Base-by-base conservation (phyloP, 2,797 vertebrate genomes). In the Peromyscus attwateri region DNA sequence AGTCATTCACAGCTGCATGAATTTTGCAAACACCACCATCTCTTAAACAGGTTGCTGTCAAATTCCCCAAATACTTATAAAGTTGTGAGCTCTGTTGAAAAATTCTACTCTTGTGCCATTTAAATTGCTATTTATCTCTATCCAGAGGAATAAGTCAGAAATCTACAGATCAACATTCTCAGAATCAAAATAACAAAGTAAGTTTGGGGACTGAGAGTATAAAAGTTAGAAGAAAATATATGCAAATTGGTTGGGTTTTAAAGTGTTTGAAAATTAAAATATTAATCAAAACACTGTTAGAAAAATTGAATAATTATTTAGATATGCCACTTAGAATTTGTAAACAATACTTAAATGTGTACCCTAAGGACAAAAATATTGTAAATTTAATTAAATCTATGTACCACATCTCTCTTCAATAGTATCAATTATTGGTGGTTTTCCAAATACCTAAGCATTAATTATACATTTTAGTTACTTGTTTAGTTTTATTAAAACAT, bases 61-160 rank as follows among this genome's bases (percentile, higher is more conserved):
- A 90, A 95, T 43, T 96, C 87, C 31, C 27, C 52, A 90, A 96
- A 94, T 93, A 92, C 91, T 95, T 95, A 75, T 60, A 88, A 95
- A 94, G 40, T 40, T 71, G 37, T 92, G 89, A 97, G 40, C 0
- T 76, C 90, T 82, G 43, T 84, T 84, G 80, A 52, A 88, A 94
- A 70, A 84, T 82, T 62, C 81, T 12, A 55, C 6, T 88, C 49
- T 21, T 62, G 21, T 34, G 21, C 4, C 68, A 81, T 70, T 93
- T 89, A 87, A 93, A 75, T 25, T 25, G 70, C 2, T 73, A 66
- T 3, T 73, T 62, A 90, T 66, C 68, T 68, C 23, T 34, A 68
- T 29, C 6, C 37, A 64, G 49, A 94, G 19, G 29, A 88, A 70
- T 49, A 55, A 92, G 79, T 37, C 14, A 79, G n/a, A 46, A n/a